Percentiles rank a stretch among this genome's conserved stretches.
Evolutionary conservation across 2,797 vertebrate species (phyloP).

Genomic region (Geotrypetes seraphini): DNA sequence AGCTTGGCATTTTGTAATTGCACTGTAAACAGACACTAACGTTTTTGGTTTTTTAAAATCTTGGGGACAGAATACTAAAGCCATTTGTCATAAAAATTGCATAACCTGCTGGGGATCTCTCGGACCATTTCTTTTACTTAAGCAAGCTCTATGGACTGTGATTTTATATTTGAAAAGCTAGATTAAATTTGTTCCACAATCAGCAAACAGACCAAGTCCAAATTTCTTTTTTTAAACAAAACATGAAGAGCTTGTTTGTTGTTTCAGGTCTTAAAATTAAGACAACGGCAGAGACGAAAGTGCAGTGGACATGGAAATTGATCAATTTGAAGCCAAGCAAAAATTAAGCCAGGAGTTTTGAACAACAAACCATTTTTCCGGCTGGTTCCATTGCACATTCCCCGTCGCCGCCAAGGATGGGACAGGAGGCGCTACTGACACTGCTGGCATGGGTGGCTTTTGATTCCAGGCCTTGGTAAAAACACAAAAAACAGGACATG

Average conservation of each 20-base stretch:
- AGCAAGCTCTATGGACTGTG: too few relatives aligned
- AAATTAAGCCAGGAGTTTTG: conserved; percentile 13
- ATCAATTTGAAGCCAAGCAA: conserved; percentile 17
- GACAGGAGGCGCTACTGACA: conserved; percentile 47
- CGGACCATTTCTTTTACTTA: too few relatives aligned
- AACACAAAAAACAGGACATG: conserved; percentile 7
- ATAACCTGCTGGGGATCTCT: too few relatives aligned
- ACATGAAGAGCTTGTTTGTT: conserved; percentile 26
- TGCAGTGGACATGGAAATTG: conserved; percentile 11
- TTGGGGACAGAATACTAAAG: too few relatives aligned
- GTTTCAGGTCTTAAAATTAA: conserved; percentile 19
- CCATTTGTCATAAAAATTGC: too few relatives aligned
- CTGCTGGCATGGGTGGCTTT: conserved; percentile 53
- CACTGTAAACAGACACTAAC: too few relatives aligned
- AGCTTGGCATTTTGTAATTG: too few relatives aligned
- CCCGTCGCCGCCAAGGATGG: conserved; percentile 74
- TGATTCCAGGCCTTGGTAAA: conserved; percentile 49
- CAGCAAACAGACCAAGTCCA: neutral
- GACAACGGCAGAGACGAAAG: conserved; percentile 9
- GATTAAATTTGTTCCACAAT: conserved; percentile 4
- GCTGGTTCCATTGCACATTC: conserved; percentile 68
- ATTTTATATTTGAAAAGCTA: too few relatives aligned
- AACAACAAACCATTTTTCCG: conserved; percentile 72
- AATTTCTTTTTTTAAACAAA: conserved; percentile 10
- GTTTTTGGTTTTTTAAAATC: too few relatives aligned